Percentiles rank a stretch among this genome's conserved stretches.
Evolutionary conservation across 2,113 vertebrate genomes (phyloP).

Genomic region (Pandion haliaetus): DNA sequence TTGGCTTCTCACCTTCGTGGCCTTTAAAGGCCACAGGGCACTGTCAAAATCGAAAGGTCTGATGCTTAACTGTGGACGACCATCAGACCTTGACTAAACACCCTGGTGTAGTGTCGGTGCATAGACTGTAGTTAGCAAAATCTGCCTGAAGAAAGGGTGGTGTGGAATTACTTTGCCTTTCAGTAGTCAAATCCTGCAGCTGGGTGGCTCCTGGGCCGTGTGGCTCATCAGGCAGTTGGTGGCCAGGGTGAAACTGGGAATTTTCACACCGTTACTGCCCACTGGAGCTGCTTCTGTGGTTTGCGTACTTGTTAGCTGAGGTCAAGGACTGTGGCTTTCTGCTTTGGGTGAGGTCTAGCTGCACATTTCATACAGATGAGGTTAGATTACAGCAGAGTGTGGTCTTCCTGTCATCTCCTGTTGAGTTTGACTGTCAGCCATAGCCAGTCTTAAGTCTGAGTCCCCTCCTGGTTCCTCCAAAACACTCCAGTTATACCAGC

Average conservation of each 20-base stretch:
- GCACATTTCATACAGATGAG: not conserved
- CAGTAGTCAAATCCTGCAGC: not conserved
- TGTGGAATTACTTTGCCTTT: not conserved
- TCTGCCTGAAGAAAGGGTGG: not conserved
- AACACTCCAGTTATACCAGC: accelerated
- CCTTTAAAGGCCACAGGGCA: conserved; percentile 8
- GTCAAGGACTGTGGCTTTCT: not conserved
- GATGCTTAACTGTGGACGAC: not conserved
- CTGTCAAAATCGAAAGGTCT: not conserved
- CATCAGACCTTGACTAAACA: not conserved
- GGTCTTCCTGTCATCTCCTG: not conserved
- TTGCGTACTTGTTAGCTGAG: not conserved
- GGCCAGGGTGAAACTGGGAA: not conserved
- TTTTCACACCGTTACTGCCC: not conserved
- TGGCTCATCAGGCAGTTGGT: not conserved
- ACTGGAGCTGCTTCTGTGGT: not conserved
- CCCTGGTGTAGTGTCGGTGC: not conserved
- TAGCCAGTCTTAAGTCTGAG: not conserved
- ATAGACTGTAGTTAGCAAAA: not conserved
- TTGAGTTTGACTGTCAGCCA: not conserved
- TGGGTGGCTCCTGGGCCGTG: not conserved
- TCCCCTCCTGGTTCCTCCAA: not conserved
- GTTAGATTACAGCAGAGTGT: not conserved
- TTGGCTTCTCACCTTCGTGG: not conserved
- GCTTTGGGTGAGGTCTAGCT: not conserved